These are phyloP conservation scores for Meriones psammophilus DNA, from an alignment of 2,797 vertebrate genomes.

Conservation along the genomic window DNA sequence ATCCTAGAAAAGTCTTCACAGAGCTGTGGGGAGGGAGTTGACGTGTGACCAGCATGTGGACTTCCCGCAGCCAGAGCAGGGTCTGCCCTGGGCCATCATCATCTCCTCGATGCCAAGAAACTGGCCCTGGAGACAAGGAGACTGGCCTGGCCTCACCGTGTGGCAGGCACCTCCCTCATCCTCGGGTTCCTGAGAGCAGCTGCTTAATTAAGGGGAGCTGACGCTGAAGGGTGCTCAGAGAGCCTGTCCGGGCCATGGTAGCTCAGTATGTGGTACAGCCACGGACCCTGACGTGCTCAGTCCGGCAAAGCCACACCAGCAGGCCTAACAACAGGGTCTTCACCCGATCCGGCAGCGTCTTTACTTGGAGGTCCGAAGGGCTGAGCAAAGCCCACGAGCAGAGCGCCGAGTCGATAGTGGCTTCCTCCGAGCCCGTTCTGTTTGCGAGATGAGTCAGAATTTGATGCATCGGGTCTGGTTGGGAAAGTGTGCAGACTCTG, in stretches of 20 bases:
- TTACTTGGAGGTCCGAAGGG: accelerated
- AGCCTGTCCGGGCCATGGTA: accelerated
- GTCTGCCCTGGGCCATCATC: not conserved
- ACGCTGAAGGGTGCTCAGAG: not conserved
- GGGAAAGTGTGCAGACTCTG: not conserved
- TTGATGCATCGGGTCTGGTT: not conserved
- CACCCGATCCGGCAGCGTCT: accelerated
- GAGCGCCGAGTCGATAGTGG: not conserved
- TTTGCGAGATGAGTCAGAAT: constrained; percentile 41
- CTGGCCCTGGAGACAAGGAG: not conserved
- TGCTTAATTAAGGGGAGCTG: not conserved
- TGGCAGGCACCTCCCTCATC: not conserved
- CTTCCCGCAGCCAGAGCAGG: not conserved
- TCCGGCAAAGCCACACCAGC: accelerated
- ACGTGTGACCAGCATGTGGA: not conserved
- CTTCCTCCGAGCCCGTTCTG: not conserved
- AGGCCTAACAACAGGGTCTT: not conserved
- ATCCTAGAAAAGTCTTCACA: not conserved
- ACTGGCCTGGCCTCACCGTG: not conserved
- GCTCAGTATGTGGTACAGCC: not conserved
- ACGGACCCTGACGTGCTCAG: accelerated
- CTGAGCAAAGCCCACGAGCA: not conserved
- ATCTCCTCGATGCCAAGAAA: not conserved
- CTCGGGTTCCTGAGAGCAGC: not conserved
- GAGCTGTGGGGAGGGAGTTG: not conserved